phyloP scores from a whole-genome alignment of 2,113 vertebrate genomes.

The Cinclus cinclus region DNA sequence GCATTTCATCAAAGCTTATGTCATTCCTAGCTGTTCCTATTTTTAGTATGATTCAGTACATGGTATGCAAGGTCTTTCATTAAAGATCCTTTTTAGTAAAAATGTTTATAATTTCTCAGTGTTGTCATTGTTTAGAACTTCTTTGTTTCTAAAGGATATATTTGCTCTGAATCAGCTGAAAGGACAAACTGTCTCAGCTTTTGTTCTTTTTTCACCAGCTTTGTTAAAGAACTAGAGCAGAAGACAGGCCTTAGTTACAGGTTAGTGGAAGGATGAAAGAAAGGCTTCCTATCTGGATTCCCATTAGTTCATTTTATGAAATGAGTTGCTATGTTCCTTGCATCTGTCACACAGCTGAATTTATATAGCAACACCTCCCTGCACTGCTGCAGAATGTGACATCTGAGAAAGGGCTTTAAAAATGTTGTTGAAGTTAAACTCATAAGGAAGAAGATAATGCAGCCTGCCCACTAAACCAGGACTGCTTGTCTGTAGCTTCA shows the following conservation, averaged over 20 bases:
- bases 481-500: background rate
- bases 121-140: background rate
- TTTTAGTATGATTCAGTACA: background rate
- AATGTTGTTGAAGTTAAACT: background rate
- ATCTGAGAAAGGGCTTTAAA: background rate
- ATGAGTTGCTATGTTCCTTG: background rate
- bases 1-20: background rate
- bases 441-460: background rate
- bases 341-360: background rate
- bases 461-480: background rate
- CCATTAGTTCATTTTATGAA: background rate
- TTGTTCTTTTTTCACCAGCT: background rate
- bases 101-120: background rate
- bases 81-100: background rate
- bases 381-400: background rate
- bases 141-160: slow-evolving; percentile 17
- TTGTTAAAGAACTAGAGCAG: background rate
- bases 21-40: background rate
- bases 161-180: slow-evolving; percentile 21
- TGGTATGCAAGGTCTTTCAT: background rate
- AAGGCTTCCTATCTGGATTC: background rate
- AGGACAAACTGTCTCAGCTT: background rate
- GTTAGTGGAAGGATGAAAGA: background rate
- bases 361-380: background rate
- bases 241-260: background rate